Base-by-base conservation (phyloP, 2,888 invertebrate species). In the Balanococcus diminutus region DNA sequence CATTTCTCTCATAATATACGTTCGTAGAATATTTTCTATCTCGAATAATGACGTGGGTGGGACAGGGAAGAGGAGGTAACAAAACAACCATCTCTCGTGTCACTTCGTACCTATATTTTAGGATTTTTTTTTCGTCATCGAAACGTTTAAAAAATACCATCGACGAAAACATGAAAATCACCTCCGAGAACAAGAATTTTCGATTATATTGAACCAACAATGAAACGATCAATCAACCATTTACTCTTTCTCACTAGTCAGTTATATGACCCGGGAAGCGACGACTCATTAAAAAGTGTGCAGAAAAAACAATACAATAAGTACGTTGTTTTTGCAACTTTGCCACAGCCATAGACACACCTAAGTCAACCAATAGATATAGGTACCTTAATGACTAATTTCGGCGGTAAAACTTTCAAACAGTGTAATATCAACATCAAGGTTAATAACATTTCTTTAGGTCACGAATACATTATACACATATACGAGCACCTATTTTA, bases 401-500 rank as follows among this genome's bases (percentile, higher is more conserved):
- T 56, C 56, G 56, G 56, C 56, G 56, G 56, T 56, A 56, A 56
- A 56, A 22, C 22, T 56, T 56, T 56, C 8, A 56, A 56, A 22
- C 19, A 56, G 14, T 14, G 11, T 19, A 11, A 56, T 11, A 46
- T n/a, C 0, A 56, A 19, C 14, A 56, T 56, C 22, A 56, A 56
- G 56, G 56, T 56, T 56, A 56, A 56, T 56, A 56, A 56, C 56
- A 56, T 56, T 56, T 56, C 56, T 56, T 56, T 56, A 8, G 56
- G 56, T 56, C 56, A 56, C 22, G 19, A 56, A 56, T 56, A 56
- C 22, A 56, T 56, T 56, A 36, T 8, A 56, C 22, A 56, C 56
- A 56, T 42, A 11, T 2, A 14, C 56, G 11, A 19, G 22, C 22
- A 56, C 42, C 42, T 14, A 42, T 14, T 56, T 56, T 56, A 56